These are phyloP conservation scores for Villa cingulata DNA, from an alignment of 2,888 invertebrate species.

Conservation along the genomic window DNA sequence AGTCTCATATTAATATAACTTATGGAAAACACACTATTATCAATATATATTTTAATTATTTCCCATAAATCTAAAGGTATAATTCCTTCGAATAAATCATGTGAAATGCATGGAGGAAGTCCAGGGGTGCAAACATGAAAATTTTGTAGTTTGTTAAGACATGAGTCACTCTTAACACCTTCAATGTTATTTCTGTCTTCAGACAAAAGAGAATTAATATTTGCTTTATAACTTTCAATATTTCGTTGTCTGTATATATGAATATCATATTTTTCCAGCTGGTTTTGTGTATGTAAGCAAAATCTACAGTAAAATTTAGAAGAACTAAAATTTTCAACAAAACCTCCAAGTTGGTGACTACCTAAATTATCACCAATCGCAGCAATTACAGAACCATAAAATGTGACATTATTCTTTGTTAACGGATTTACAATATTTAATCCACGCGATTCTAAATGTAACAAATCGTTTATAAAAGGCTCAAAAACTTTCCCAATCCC, in stretches of 20 bases:
- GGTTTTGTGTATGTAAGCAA: constrained; percentile 7
- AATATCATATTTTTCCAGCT: background rate
- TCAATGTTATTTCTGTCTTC: background rate
- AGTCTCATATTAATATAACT: background rate
- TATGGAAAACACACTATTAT: background rate
- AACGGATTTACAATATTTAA: constrained; percentile 8
- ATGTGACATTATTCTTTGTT: constrained; percentile 4
- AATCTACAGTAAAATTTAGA: constrained; percentile 18
- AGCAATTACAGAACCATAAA: constrained; percentile 16
- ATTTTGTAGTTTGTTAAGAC: constrained; percentile 17
- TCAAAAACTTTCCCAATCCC: constrained; percentile 16
- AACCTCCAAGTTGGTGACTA: constrained; percentile 22
- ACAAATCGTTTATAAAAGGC: constrained; percentile 17
- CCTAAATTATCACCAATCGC: constrained; percentile 19
- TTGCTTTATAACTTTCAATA: background rate
- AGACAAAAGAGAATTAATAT: too few relatives aligned
- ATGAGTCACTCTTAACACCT: constrained; percentile 19
- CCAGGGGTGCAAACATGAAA: constrained; percentile 20
- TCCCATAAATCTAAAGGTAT: constrained; percentile 17
- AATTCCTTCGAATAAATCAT: constrained; percentile 21
- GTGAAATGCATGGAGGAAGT: constrained; percentile 21
- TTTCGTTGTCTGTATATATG: background rate
- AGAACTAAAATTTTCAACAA: constrained; percentile 19
- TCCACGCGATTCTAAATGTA: constrained; percentile 17
- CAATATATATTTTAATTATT: constrained; percentile 9